These are phyloP conservation scores for Sciaenops ocellatus DNA, from an alignment of 2,797 vertebrate species.

Conservation along the genomic window DNA sequence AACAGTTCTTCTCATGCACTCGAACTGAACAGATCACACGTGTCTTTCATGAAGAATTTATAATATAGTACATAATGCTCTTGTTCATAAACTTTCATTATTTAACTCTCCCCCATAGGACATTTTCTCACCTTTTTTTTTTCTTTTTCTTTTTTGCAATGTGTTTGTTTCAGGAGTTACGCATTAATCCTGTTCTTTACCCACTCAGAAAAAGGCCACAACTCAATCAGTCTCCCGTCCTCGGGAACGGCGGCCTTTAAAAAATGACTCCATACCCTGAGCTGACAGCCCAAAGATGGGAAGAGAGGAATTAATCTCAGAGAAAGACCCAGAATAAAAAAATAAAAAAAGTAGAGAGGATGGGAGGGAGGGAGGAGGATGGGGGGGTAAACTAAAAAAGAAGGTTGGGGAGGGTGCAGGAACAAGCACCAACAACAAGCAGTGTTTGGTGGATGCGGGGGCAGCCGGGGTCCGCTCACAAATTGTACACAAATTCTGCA, in stretches of 20 bases:
- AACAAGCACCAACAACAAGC: too few species aligned
- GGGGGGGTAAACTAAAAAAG: constrained; percentile 35
- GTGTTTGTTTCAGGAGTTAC: constrained; percentile 68
- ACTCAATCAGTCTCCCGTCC: constrained; percentile 74
- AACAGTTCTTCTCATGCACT: constrained; percentile 21
- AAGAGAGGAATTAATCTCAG: constrained; percentile 76
- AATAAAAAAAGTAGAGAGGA: constrained; percentile 35
- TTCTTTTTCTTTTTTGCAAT: constrained; percentile 18
- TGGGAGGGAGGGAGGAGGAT: neutral
- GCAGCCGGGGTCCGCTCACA: constrained; percentile 40
- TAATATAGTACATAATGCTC: constrained; percentile 40
- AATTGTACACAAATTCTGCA: constrained; percentile 70
- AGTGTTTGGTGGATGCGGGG: constrained; percentile 49
- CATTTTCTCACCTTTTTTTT: constrained; percentile 46
- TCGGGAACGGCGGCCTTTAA: constrained; percentile 72
- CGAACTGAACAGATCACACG: neutral
- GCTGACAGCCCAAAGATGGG: constrained; percentile 78
- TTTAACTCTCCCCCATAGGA: constrained; percentile 59
- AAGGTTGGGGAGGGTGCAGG: constrained; percentile 44
- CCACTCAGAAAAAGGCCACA: constrained; percentile 71
- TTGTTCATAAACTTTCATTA: constrained; percentile 69
- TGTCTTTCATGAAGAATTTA: constrained; percentile 48
- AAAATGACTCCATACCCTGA: constrained; percentile 78
- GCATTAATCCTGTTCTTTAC: constrained; percentile 83
- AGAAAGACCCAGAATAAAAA: constrained; percentile 69